phyloP scores from a whole-genome alignment of 2,888 invertebrate species.

The Andrena praecox region DNA sequence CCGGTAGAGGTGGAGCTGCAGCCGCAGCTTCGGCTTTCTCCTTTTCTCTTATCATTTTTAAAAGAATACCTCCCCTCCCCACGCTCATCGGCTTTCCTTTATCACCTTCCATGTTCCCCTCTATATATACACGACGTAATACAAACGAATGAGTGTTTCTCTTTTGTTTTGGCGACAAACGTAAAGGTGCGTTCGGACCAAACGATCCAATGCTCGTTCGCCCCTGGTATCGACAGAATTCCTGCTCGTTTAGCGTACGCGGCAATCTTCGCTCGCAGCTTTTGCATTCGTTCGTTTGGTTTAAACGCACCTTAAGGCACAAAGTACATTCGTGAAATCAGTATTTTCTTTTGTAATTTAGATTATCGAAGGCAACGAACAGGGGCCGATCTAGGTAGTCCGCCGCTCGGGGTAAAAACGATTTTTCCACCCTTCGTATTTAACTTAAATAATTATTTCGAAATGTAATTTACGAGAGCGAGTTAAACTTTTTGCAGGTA shows the following conservation, averaged over 20 bases:
- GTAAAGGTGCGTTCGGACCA: neutral
- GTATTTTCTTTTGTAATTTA: neutral
- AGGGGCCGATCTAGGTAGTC: too few relatives aligned
- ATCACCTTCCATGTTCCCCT: constrained; percentile 5
- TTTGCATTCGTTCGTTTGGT: too few relatives aligned
- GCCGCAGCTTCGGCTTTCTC: neutral
- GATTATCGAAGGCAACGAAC: neutral
- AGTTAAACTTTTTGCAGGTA: too few relatives aligned
- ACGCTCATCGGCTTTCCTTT: neutral
- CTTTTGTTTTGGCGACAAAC: neutral
- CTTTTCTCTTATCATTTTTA: constrained; percentile 19
- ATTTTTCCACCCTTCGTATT: too few relatives aligned
- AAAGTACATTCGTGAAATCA: neutral
- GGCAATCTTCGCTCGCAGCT: too few relatives aligned
- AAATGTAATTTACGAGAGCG: too few relatives aligned
- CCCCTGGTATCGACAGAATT: too few relatives aligned
- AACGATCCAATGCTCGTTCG: too few relatives aligned
- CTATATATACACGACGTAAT: neutral
- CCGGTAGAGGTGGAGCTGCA: neutral
- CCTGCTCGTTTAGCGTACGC: too few relatives aligned
- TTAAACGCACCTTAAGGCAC: neutral
- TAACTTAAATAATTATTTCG: too few relatives aligned
- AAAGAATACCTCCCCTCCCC: constrained; percentile 16
- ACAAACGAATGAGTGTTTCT: neutral
- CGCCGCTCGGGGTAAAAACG: too few relatives aligned